These are phyloP conservation scores for Sebastes cheni DNA, from an alignment of 2,797 vertebrate species.

Conservation along the genomic window DNA sequence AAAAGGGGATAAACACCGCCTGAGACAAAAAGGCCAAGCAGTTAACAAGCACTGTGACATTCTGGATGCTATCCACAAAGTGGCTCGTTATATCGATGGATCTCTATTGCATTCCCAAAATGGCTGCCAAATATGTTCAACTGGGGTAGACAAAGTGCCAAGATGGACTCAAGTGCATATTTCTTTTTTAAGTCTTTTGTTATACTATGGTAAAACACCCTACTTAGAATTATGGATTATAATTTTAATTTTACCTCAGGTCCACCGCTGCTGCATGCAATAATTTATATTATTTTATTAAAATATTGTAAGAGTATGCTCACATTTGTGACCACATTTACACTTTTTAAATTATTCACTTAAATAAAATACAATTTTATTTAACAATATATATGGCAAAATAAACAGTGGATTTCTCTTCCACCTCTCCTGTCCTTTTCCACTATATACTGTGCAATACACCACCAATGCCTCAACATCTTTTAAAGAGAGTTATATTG, in stretches of 20 bases:
- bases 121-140: conserved; percentile 78
- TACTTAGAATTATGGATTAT: conserved; percentile 13
- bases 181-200: conserved; percentile 28
- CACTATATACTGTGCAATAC: conserved; percentile 3
- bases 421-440: conserved; percentile 19
- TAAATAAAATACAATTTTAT: neutral
- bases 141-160: conserved; percentile 71
- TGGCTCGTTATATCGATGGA: conserved; percentile 74
- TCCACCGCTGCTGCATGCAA: neutral
- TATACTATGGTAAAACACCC: conserved; percentile 12
- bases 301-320: neutral
- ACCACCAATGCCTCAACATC: conserved; percentile 10
- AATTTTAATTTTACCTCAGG: conserved; percentile 5
- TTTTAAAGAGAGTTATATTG: neutral
- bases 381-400: neutral
- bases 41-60: conserved; percentile 76
- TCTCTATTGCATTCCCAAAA: conserved; percentile 77
- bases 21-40: conserved; percentile 69
- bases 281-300: neutral
- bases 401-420: conserved; percentile 11
- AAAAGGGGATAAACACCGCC: conserved; percentile 43
- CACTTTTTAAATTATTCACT: neutral
- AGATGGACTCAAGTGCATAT: conserved; percentile 60
- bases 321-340: conserved; percentile 15
- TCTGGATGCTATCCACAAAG: conserved; percentile 75